phyloP scores from a whole-genome alignment of 2,113 vertebrate genomes.

The Piprites chloris region DNA sequence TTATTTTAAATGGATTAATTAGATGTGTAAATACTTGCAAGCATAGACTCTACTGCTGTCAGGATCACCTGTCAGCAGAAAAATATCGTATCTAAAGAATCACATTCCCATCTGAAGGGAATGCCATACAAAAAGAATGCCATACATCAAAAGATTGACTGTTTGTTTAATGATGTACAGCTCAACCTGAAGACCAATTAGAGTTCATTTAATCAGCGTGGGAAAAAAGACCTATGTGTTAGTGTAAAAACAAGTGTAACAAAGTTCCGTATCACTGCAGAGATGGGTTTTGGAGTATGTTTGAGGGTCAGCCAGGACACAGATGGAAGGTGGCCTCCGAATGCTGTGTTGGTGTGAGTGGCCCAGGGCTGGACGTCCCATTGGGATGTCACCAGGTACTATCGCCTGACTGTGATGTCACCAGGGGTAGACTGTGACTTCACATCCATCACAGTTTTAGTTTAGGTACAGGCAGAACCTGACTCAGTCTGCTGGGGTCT shows the following conservation, averaged over 20 bases:
- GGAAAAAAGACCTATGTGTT: neutral
- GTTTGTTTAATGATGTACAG: neutral
- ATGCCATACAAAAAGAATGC: too few relatives aligned
- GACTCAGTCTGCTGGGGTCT: neutral
- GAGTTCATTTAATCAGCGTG: neutral
- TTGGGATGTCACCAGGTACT: neutral
- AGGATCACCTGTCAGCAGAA: neutral
- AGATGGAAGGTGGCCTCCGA: neutral
- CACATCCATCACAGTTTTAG: neutral
- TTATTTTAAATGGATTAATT: neutral
- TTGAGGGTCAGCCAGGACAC: neutral
- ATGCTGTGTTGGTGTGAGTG: neutral
- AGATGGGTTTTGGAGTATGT: neutral
- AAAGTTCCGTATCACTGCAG: neutral
- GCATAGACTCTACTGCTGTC: neutral
- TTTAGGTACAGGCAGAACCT: neutral
- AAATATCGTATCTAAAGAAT: neutral
- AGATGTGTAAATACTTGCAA: neutral
- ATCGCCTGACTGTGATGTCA: neutral
- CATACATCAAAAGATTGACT: too few relatives aligned
- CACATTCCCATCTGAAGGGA: neutral
- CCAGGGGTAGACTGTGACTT: fast-evolving
- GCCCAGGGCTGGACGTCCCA: neutral
- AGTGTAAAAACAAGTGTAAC: neutral
- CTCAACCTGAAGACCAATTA: neutral